Evolutionary conservation across 2,888 invertebrate species (phyloP).

Genomic region (Shargacucullia verbasci): DNA sequence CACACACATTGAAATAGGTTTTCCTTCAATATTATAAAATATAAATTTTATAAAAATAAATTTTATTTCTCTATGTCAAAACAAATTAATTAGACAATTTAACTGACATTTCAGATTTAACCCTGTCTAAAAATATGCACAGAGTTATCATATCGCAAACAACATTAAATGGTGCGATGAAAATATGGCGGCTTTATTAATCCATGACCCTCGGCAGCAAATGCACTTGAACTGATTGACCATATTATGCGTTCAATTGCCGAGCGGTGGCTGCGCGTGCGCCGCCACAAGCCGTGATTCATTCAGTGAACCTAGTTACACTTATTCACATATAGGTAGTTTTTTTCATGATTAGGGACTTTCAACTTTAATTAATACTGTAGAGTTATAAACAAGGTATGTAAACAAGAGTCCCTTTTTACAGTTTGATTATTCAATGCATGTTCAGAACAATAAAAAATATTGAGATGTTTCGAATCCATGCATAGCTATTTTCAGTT

Average conservation of each 20-base stretch:
- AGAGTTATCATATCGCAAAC: slow-evolving; percentile 12
- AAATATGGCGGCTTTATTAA: slow-evolving; percentile 58
- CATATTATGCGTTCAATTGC: slow-evolving; percentile 76
- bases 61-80: too few relatives aligned
- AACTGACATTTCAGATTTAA: slow-evolving; percentile 20
- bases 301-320: slow-evolving; percentile 48
- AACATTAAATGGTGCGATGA: slow-evolving; percentile 25
- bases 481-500: too few relatives aligned
- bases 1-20: too few relatives aligned
- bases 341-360: too few relatives aligned
- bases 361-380: not conserved
- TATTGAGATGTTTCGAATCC: too few relatives aligned
- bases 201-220: slow-evolving; percentile 69
- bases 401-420: too few relatives aligned
- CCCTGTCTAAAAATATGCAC: not conserved
- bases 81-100: not conserved
- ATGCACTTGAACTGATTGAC: slow-evolving; percentile 86
- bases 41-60: too few relatives aligned
- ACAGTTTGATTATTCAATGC: too few relatives aligned
- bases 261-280: slow-evolving; percentile 54
- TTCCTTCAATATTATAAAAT: too few relatives aligned
- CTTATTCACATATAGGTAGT: slow-evolving; percentile 14
- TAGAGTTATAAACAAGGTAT: too few relatives aligned
- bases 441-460: too few relatives aligned
- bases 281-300: slow-evolving; percentile 62